phyloP scores from a whole-genome alignment of 2,888 invertebrate species.

The Acronicta alni region DNA sequence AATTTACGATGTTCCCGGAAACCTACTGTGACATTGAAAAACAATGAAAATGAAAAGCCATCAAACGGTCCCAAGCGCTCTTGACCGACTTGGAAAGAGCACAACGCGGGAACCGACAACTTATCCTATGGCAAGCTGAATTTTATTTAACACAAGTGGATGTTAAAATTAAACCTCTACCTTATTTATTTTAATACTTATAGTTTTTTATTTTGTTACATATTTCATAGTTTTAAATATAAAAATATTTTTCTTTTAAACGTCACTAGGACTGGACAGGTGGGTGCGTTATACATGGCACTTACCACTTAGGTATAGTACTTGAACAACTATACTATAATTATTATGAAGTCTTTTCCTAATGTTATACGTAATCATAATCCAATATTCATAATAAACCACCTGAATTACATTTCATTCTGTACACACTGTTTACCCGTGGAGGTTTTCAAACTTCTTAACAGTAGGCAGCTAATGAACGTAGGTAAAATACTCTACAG shows the following conservation, averaged over 20 bases:
- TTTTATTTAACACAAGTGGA: conserved; percentile 52
- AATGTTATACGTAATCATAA: too few species aligned
- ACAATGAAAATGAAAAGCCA: conserved; percentile 71
- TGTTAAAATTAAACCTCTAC: conserved; percentile 47
- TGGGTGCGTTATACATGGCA: too few species aligned
- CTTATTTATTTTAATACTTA: conserved; percentile 19
- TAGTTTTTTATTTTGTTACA: not conserved
- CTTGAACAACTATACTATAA: too few species aligned
- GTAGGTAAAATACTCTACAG: conserved; percentile 8
- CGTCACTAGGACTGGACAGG: too few species aligned
- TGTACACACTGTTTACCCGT: not conserved
- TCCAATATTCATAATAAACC: too few species aligned
- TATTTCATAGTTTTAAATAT: too few species aligned
- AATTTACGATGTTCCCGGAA: conserved; percentile 31
- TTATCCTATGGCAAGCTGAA: conserved; percentile 47
- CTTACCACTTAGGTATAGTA: too few species aligned
- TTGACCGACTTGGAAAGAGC: conserved; percentile 67
- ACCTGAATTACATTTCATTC: too few species aligned
- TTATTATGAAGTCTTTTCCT: too few species aligned
- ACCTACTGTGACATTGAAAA: conserved; percentile 58
- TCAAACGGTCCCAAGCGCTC: conserved; percentile 59
- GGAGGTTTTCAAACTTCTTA: not conserved
- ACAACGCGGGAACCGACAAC: conserved; percentile 56
- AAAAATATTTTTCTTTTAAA: not conserved
- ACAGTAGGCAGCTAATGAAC: conserved; percentile 24